phyloP scores from a whole-genome alignment of 2,888 invertebrate species.

The Scrobipalpa costella region DNA sequence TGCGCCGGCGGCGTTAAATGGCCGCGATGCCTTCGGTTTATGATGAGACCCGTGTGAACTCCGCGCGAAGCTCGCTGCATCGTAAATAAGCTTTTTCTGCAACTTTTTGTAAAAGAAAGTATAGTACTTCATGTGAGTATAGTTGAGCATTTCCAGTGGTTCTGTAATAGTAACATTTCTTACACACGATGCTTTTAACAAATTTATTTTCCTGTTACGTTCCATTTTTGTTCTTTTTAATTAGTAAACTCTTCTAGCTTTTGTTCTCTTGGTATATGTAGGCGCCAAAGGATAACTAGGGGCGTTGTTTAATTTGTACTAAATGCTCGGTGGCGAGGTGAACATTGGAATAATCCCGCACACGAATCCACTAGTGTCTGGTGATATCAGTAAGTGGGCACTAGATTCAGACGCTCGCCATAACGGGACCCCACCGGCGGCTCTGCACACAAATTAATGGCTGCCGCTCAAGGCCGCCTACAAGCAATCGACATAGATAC shows the following conservation, averaged over 20 bases:
- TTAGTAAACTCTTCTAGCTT: neutral
- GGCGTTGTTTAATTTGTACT: neutral
- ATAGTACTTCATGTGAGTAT: neutral
- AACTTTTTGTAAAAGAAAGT: slow-evolving; percentile 23
- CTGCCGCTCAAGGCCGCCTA: slow-evolving; percentile 78
- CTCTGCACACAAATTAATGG: slow-evolving; percentile 78
- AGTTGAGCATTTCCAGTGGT: neutral
- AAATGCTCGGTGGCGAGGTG: neutral
- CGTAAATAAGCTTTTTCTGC: slow-evolving; percentile 27
- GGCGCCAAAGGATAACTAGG: neutral
- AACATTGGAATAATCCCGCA: slow-evolving; percentile 30
- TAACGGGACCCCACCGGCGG: slow-evolving; percentile 73
- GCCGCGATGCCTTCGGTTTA: slow-evolving; percentile 25
- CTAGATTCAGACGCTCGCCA: slow-evolving; percentile 65
- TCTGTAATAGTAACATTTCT: neutral
- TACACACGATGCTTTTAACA: neutral
- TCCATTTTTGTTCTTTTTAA: neutral
- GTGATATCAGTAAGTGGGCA: slow-evolving; percentile 58
- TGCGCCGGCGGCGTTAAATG: slow-evolving; percentile 27
- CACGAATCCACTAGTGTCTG: slow-evolving; percentile 44
- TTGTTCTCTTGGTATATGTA: neutral
- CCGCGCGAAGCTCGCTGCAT: slow-evolving; percentile 31
- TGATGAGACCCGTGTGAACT: slow-evolving; percentile 41
- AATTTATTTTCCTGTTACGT: neutral
- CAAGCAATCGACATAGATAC: slow-evolving; percentile 79